Conservation (phyloP, 2,797 vertebrate genomes). For the Ficedula albicollis region DNA sequence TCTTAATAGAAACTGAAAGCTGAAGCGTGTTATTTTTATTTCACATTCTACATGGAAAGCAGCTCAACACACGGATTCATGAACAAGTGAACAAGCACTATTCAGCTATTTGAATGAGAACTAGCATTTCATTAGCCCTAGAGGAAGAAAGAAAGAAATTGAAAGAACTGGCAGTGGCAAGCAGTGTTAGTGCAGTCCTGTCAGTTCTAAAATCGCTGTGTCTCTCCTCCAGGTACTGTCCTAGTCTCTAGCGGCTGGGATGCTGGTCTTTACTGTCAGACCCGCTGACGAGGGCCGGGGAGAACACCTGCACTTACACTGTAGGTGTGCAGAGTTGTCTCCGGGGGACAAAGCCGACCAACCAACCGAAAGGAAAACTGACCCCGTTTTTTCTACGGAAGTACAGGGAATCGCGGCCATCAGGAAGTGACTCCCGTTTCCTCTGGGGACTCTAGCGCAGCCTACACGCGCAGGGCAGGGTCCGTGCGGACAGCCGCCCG, state of each 20-base stretch:
- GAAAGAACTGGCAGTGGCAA: neutral
- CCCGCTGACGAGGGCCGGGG: accelerated
- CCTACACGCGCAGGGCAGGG: accelerated
- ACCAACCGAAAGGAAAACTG: neutral
- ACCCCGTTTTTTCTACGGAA: neutral
- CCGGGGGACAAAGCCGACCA: neutral
- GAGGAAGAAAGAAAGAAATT: neutral
- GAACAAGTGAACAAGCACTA: neutral
- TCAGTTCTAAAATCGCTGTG: neutral
- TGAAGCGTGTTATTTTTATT: conserved; percentile 1
- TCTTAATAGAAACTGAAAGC: neutral
- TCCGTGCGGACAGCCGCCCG: neutral
- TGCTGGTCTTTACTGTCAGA: neutral
- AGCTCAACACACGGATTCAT: neutral
- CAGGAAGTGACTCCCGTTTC: neutral
- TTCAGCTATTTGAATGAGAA: neutral
- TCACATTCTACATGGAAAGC: neutral
- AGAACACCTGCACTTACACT: accelerated
- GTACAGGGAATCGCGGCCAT: neutral
- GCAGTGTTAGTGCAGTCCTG: neutral
- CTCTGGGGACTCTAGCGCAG: neutral
- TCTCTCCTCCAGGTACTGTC: no score
- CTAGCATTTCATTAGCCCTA: neutral
- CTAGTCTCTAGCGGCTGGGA: accelerated
- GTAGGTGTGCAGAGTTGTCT: no score